Conservation (phyloP, 2,888 invertebrate genomes). For the Perithous albicinctus region DNA sequence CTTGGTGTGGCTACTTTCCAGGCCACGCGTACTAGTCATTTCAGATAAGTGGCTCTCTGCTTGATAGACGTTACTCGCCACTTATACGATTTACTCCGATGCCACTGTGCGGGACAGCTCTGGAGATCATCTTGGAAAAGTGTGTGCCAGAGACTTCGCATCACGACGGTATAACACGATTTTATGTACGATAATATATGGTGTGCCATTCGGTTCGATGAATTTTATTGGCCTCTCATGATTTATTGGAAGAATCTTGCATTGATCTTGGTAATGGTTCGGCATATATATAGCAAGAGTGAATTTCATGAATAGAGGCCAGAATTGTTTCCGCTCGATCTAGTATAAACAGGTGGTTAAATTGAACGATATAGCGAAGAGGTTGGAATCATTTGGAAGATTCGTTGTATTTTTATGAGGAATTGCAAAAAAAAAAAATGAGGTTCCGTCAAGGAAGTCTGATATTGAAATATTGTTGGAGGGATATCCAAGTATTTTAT, state of each 20-base stretch:
- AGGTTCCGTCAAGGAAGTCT: too few relatives aligned
- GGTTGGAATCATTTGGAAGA: too few relatives aligned
- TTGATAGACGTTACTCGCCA: conserved; percentile 46
- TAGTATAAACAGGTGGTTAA: too few relatives aligned
- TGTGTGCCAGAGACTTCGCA: not conserved
- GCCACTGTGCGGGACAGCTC: not conserved
- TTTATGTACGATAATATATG: conserved; percentile 15
- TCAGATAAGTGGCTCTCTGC: conserved; percentile 30
- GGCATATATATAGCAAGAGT: too few relatives aligned
- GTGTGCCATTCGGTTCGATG: not conserved
- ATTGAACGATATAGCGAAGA: too few relatives aligned
- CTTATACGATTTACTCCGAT: conserved; percentile 26
- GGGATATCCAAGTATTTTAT: too few relatives aligned
- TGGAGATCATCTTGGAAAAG: not conserved
- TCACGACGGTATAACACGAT: conserved; percentile 3
- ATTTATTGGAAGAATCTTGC: not conserved
- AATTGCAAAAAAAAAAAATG: too few relatives aligned
- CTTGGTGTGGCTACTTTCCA: conserved; percentile 26
- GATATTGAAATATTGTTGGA: too few relatives aligned
- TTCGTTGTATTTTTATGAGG: too few relatives aligned
- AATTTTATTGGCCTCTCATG: not conserved
- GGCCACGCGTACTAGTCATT: conserved; percentile 40
- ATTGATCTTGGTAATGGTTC: too few relatives aligned
- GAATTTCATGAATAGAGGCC: too few relatives aligned
- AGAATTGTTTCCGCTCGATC: too few relatives aligned